A percentile compares a stretch with the other conserved stretches of the same genome.
Conservation (phyloP, 2,113 vertebrate genomes). For the Puma concolor region DNA sequence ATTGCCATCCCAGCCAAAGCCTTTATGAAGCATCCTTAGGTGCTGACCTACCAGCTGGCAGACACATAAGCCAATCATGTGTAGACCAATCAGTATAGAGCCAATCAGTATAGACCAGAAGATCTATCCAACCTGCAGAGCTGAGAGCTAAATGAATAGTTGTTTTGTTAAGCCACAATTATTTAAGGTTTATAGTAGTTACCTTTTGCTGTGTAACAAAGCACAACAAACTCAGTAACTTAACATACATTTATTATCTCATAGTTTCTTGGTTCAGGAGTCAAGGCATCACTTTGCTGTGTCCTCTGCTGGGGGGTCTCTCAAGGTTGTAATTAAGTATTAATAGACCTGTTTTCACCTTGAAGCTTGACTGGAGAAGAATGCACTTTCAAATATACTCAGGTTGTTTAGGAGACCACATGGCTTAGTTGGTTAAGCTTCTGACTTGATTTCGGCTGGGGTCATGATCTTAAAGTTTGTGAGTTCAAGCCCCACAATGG, state of each 20-base stretch:
- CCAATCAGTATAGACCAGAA: background rate
- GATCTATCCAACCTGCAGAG: background rate
- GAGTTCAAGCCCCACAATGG: no score
- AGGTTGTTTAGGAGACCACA: background rate
- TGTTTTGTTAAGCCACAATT: background rate
- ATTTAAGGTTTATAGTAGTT: background rate
- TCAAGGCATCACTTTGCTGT: background rate
- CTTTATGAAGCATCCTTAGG: background rate
- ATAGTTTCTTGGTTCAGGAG: background rate
- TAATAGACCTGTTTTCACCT: background rate
- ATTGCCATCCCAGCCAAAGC: background rate
- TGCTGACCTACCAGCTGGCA: background rate
- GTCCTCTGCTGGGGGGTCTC: background rate
- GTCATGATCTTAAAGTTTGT: no score
- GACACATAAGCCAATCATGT: background rate
- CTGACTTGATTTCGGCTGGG: no score
- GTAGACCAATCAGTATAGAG: no score
- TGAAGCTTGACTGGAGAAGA: background rate
- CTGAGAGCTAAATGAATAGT: background rate
- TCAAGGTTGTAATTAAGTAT: background rate
- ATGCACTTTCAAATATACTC: background rate
- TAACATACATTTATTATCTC: background rate
- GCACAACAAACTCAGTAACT: background rate
- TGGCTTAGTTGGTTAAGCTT: no score
- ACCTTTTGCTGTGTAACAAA: background rate